Percentiles rank a stretch among this genome's conserved stretches.
These are phyloP conservation scores for Pachyuromys duprasi DNA, from an alignment of 2,797 vertebrate species.

Conservation along the genomic window DNA sequence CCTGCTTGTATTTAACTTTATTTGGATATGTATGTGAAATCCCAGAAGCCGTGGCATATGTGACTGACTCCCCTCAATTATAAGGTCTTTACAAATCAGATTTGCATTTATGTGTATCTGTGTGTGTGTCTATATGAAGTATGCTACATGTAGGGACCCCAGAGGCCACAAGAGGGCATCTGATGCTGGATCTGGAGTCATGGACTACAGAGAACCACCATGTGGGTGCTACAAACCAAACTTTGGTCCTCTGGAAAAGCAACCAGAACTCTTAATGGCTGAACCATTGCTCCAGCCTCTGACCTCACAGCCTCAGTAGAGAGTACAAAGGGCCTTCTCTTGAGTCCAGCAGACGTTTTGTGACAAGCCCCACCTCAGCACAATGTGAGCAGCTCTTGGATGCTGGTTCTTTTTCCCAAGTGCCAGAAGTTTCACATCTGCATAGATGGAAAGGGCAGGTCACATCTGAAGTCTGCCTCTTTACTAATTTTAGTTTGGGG, in stretches of 20 bases:
- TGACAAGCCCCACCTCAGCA: not conserved
- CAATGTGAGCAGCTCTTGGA: not conserved
- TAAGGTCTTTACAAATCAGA: not conserved
- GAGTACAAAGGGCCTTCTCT: not conserved
- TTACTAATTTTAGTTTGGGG: not conserved
- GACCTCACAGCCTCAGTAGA: not conserved
- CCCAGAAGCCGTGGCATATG: not conserved
- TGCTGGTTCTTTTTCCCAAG: not conserved
- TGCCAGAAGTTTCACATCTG: conserved; percentile 12
- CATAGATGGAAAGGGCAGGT: not conserved
- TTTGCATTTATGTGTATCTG: not conserved
- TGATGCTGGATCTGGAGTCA: not conserved
- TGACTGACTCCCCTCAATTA: not conserved
- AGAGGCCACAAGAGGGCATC: not conserved
- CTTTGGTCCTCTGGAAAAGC: not conserved
- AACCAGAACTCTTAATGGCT: not conserved
- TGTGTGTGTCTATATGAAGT: not conserved
- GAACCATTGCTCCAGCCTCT: not conserved
- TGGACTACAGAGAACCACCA: too few relatives aligned
- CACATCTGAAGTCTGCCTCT: conserved; percentile 17
- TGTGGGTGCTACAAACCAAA: not conserved
- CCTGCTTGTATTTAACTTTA: not conserved
- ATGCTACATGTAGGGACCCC: not conserved
- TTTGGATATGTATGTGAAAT: not conserved
- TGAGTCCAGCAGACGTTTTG: not conserved